phyloP scores from a whole-genome alignment of 2,113 vertebrate genomes.

The Saguinus imperator region DNA sequence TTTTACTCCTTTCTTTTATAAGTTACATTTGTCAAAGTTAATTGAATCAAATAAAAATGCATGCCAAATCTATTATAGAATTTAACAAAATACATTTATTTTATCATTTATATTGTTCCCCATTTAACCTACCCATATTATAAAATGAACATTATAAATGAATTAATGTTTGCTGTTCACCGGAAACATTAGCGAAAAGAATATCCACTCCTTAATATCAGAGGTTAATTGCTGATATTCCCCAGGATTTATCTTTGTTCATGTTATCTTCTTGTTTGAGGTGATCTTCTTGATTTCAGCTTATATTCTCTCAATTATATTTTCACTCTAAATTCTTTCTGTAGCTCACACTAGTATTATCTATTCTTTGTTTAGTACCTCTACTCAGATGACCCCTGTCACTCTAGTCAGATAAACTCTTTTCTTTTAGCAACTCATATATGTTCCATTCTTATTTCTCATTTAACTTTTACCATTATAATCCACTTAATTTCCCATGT shows the following conservation, averaged over 20 bases:
- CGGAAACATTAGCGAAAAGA: background rate
- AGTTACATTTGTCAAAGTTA: background rate
- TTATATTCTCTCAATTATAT: background rate
- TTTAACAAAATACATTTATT: background rate
- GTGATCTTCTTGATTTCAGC: background rate
- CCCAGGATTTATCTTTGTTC: background rate
- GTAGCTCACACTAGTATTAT: background rate
- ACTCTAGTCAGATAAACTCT: background rate
- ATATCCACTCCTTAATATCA: background rate
- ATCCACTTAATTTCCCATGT: background rate
- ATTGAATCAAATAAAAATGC: background rate
- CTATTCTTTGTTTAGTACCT: background rate
- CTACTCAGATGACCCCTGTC: background rate
- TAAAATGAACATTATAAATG: background rate
- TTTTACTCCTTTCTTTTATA: background rate
- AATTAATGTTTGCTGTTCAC: background rate
- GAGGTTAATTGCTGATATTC: background rate
- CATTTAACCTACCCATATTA: background rate
- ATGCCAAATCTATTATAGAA: background rate
- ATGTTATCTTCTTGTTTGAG: background rate
- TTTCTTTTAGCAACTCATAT: background rate
- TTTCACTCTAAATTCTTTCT: background rate
- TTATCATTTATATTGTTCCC: background rate
- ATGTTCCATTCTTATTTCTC: background rate
- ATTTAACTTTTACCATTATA: background rate